Evolutionary conservation across 1,140 invertebrate species (phyloP).

Genomic region (Bemisia tabaci): DNA sequence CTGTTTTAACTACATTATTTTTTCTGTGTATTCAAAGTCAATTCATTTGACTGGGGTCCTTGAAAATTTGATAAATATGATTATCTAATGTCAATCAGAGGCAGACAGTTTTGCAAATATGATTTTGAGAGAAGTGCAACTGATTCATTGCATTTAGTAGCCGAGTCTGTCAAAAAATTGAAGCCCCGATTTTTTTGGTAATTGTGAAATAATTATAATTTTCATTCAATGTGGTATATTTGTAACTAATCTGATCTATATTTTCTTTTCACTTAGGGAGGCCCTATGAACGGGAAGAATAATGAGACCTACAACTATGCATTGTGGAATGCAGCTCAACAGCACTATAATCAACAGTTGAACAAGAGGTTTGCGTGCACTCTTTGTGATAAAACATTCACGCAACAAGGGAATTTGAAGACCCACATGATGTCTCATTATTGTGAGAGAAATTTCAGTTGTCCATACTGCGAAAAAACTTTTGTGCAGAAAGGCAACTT

Average conservation of each 20-base stretch:
- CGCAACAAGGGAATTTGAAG: constrained; percentile 3
- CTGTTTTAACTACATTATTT: too few species aligned
- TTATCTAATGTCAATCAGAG: too few species aligned
- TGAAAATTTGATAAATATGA: too few species aligned
- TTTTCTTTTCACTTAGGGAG: background rate
- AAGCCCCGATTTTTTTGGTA: too few species aligned
- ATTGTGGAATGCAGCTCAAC: background rate
- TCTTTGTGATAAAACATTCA: constrained; percentile 23
- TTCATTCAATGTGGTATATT: too few species aligned
- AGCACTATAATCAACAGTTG: background rate
- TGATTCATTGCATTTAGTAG: too few species aligned
- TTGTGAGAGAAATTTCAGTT: background rate
- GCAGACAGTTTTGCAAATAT: too few species aligned
- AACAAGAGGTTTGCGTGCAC: constrained; percentile 13
- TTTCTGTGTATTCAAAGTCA: too few species aligned
- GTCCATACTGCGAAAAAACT: constrained; percentile 1
- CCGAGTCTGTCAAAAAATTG: too few species aligned
- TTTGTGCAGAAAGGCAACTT: constrained; percentile 10
- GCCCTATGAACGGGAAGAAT: background rate
- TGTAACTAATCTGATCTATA: background rate
- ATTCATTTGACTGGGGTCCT: too few species aligned
- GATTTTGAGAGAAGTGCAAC: too few species aligned
- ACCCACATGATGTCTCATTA: constrained; percentile 3
- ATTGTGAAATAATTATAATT: too few species aligned
- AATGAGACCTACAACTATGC: background rate